Base-by-base conservation (phyloP, 2,888 invertebrate genomes). In the Deilephila elpenor region DNA sequence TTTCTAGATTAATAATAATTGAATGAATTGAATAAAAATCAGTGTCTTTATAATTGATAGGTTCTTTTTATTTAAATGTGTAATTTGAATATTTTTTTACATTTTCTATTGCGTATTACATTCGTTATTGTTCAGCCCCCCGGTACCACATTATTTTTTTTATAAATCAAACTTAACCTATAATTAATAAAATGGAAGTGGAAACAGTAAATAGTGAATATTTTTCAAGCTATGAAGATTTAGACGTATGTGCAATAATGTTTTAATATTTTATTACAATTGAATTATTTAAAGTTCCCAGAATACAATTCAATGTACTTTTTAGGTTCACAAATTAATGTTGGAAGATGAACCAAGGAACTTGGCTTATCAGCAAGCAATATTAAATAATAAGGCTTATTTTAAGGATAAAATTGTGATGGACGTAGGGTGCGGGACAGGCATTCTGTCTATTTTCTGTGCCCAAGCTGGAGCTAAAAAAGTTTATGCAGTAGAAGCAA, bases 391-490 rank as follows among this genome's bases (percentile, higher is more conserved):
- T 80, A 94, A 94, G 81, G 91, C 95, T 2, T 88, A 96, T 73
- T 97, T 99, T 81, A 93, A 96, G 83, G 96, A 96, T 75, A 98
- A 98, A 95, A 88, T 96, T 73, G 97, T 99, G 0, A 95, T 99
- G 93, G 98, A 98, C 91, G 96, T 98, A 72, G 98, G 98, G 1
- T 97, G 98, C 76, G 98, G 98, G 1, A 97, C 97, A 25, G 98
- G 99, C 37, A 98, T 99, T 80, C 91, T 99, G 37, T 98, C 98
- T 1, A 93, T 98, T 83, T 98, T 98, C 90, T 98, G 98, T 89
- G 98, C 98, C 59, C 91, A 97, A 90, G 98, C 98, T 51, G 99
- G 99, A n/a, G 99, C 99, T 6, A 96, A 95, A 74, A 96, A 96
- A 88, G 98, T 98, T 0, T 98, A 96, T 88, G 97, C 98, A 11